phyloP scores from a whole-genome alignment of 2,797 vertebrate genomes.

The Karalla daura region DNA sequence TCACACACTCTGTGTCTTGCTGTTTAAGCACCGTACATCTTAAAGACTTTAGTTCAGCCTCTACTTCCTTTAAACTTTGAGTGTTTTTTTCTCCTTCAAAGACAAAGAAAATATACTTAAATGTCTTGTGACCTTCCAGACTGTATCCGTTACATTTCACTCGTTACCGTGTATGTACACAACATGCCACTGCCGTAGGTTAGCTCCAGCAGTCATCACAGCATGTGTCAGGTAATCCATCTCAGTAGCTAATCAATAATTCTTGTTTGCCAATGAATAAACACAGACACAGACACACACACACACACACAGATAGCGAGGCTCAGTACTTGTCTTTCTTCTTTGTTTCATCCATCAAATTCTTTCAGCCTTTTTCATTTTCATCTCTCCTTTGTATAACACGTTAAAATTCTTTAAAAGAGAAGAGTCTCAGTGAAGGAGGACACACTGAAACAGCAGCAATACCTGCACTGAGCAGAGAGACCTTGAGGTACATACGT shows the following conservation, averaged over 20 bases:
- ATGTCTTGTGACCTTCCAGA: conserved; percentile 21
- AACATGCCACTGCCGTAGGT: conserved; percentile 46
- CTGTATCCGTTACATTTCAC: conserved; percentile 34
- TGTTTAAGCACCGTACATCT: conserved; percentile 31
- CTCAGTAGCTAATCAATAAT: conserved; percentile 63
- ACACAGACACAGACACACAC: conserved; percentile 6
- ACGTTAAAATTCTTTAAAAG: background rate
- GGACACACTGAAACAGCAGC: background rate
- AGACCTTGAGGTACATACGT: background rate
- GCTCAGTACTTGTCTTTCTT: background rate
- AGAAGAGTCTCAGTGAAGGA: background rate
- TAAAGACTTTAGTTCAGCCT: background rate
- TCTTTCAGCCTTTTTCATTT: background rate
- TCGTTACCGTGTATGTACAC: conserved; percentile 37
- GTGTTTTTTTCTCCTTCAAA: conserved; percentile 18
- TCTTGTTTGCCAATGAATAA: conserved; percentile 27
- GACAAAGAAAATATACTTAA: background rate
- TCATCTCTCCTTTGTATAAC: background rate
- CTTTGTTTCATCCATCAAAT: background rate
- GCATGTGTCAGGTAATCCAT: conserved; percentile 55
- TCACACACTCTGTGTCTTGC: conserved; percentile 29
- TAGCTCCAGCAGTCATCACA: conserved; percentile 44
- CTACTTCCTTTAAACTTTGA: conserved; percentile 3
- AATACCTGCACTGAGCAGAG: background rate
- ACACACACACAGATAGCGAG: background rate